A percentile compares a stretch with the other conserved stretches of the same genome.
Conservation (phyloP, 2,113 vertebrate species). For the Formicarius rufipectus region DNA sequence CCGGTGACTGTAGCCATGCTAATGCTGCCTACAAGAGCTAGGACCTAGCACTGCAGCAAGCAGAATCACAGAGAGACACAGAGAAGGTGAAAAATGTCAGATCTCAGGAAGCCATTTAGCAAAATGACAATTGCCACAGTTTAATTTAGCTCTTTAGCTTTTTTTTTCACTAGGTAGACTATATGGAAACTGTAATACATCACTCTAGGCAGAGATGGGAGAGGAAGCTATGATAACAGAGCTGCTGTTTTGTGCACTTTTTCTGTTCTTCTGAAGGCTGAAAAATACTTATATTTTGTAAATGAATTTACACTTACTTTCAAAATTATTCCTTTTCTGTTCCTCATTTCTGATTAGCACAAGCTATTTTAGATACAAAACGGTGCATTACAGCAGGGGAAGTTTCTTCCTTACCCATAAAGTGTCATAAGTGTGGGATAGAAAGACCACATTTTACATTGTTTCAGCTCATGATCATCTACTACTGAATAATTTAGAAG, state of each 20-base stretch:
- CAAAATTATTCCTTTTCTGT: neutral
- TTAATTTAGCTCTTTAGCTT: neutral
- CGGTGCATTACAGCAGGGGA: neutral
- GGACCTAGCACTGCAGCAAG: neutral
- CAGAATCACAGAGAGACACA: neutral
- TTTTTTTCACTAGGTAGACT: neutral
- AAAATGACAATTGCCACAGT: neutral
- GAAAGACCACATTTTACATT: neutral
- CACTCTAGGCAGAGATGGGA: neutral
- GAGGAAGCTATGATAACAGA: neutral
- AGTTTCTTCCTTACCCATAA: neutral
- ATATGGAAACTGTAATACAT: neutral
- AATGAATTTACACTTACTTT: neutral
- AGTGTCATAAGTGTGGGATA: neutral
- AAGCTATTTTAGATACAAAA: neutral
- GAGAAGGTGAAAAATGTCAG: neutral
- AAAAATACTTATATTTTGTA: neutral
- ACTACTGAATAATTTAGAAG: neutral
- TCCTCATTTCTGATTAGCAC: neutral
- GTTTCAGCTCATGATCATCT: neutral
- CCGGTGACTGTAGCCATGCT: accelerated
- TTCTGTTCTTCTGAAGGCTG: neutral
- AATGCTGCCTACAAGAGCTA: neutral
- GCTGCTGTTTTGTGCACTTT: neutral
- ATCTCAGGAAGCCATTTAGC: neutral